Base-by-base conservation (phyloP, 2,113 vertebrate genomes). In the Pygoscelis antarcticus region DNA sequence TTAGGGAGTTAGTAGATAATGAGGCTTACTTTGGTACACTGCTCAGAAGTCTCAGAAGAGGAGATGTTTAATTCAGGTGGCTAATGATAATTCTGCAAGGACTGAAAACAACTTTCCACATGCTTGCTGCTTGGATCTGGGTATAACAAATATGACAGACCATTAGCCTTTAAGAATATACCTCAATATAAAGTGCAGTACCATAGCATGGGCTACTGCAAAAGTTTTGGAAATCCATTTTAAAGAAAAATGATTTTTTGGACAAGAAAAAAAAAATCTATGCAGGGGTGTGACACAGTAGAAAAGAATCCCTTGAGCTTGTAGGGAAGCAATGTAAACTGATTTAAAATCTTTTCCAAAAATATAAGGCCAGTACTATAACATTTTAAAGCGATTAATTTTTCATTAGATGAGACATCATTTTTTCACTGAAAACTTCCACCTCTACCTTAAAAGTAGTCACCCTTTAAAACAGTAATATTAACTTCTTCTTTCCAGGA, bases 401-500 rank as follows among this genome's bases (percentile, higher is more conserved):
- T 93, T 75, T 80, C 36, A 4, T 69, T 79, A 54, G 13, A 7
- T 27, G 8, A 83, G 34, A 27, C 6, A 4, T 20, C 20, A 2
- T 25, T 87, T 81, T 78, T 34, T 83, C 25, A 21, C 8, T 69
- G 60, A 18, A 77, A 85, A 49, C 11, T 89, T 84, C 22, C 30
- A n/a, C 9, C 10, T 83, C 32, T 87, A 9, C 57, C 42, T 76
- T 46, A 58, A 19, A 81, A 72, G 29, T 38, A 55, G 21, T 77
- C 44, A 71, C 6, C 34, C n/a, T 91, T 85, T 34, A 74, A 72
- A 83, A 47, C 47, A 84, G 11, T 76, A 17, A 69, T 78, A 54
- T 52, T 14, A 72, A 71, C 49, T 75, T 75, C 64, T 82, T 93
- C 72, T 80, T 97, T 92, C 34, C 95, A 99, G 99, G 98, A 80